Evolutionary conservation across 2,797 vertebrate genomes (phyloP).

Genomic region (Pelobates cultripes): DNA sequence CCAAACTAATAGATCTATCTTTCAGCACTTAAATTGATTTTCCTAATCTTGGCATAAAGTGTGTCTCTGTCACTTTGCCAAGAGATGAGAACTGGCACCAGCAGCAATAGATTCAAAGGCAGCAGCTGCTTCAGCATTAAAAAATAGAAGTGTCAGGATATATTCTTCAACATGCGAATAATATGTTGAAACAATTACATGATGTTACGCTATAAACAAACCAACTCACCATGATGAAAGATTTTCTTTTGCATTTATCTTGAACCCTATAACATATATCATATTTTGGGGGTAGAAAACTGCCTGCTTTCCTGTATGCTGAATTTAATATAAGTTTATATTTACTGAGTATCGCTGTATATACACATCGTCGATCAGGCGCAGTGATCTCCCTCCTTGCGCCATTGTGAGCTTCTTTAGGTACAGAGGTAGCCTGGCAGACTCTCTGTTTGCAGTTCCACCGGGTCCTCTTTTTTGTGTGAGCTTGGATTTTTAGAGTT

Average conservation of each 20-base stretch:
- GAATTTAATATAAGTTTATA: too few species aligned
- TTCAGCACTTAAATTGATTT: conserved; percentile 52
- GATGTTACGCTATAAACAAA: conserved; percentile 54
- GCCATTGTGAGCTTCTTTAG: too few species aligned
- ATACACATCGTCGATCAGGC: too few species aligned
- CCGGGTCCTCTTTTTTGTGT: too few species aligned
- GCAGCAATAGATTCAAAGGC: conserved; percentile 40
- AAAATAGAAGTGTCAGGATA: conserved; percentile 51
- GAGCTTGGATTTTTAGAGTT: too few species aligned
- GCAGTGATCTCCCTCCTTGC: too few species aligned
- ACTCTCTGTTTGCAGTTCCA: too few species aligned
- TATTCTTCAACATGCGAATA: conserved; percentile 51
- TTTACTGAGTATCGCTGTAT: too few species aligned
- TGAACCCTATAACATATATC: conserved; percentile 25
- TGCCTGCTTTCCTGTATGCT: too few species aligned
- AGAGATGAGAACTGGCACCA: conserved; percentile 52
- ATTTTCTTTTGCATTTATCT: conserved; percentile 6
- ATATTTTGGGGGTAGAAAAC: too few species aligned
- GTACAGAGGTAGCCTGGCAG: too few species aligned
- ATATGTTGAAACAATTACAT: conserved; percentile 51
- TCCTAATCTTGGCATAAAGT: conserved; percentile 51
- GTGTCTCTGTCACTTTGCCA: conserved; percentile 54
- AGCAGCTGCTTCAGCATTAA: conserved; percentile 55
- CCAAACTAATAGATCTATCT: conserved; percentile 43
- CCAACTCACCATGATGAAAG: conserved; percentile 32